Evolutionary conservation across 2,797 vertebrate genomes (phyloP).

Genomic region (Myiotriccus ornatus): DNA sequence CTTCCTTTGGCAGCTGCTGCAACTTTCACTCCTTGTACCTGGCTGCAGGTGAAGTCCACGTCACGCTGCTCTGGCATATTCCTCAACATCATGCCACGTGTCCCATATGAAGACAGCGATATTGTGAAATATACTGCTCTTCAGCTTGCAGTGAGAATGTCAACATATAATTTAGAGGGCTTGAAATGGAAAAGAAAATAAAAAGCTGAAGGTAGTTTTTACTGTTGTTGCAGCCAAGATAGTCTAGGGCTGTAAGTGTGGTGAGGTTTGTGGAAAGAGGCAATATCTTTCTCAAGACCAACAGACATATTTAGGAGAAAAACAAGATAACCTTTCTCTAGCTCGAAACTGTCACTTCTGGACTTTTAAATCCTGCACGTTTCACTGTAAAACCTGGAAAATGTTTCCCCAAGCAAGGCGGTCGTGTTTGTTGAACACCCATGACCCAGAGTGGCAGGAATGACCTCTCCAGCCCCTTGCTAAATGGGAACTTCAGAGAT

Average conservation of each 20-base stretch:
- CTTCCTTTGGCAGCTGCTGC: not conserved
- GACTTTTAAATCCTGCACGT: not conserved
- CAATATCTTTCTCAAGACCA: not conserved
- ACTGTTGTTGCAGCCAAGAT: not conserved
- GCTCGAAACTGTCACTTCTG: not conserved
- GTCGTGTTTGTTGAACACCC: fast-evolving
- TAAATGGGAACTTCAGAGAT: not conserved
- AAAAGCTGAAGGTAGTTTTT: not conserved
- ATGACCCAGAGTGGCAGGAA: fast-evolving
- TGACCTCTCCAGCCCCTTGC: not conserved
- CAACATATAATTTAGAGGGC: not conserved
- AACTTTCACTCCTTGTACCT: not conserved
- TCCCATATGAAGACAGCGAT: not conserved
- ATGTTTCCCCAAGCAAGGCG: not conserved
- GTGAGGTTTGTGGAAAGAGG: not conserved
- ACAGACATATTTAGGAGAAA: not conserved
- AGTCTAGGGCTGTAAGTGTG: not conserved
- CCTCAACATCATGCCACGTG: fast-evolving
- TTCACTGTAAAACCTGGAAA: not conserved
- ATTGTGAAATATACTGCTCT: not conserved
- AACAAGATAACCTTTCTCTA: not conserved
- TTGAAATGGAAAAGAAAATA: conserved; percentile 25
- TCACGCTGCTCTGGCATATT: not conserved
- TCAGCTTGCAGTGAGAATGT: not conserved
- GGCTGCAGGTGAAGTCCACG: not conserved